Conservation (phyloP, 2,797 vertebrate species). For the Xiphophorus birchmanni region DNA sequence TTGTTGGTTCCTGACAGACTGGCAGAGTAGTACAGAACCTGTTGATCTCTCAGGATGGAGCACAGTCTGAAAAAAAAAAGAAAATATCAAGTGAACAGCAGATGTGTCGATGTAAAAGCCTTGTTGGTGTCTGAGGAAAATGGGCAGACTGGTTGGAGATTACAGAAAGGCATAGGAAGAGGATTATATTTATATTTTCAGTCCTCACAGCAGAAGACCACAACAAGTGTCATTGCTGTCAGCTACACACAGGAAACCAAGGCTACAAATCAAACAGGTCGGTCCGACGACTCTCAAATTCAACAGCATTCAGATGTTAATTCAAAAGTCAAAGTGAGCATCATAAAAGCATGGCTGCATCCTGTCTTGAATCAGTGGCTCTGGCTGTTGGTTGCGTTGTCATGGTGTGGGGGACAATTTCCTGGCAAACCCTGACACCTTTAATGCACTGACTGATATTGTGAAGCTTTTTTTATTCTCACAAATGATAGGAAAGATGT, state of each 20-base stretch:
- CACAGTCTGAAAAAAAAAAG: not conserved
- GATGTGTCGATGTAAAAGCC: not conserved
- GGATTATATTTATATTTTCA: too few species aligned
- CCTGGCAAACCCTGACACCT: not conserved
- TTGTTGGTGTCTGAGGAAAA: not conserved
- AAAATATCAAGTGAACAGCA: not conserved
- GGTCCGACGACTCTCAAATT: not conserved
- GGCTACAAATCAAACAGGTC: not conserved
- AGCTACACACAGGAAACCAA: not conserved
- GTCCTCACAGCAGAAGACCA: not conserved
- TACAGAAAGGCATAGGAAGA: not conserved
- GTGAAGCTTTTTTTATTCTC: not conserved
- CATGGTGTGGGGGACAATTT: not conserved
- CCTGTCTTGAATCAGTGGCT: not conserved
- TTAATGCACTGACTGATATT: constrained; percentile 1
- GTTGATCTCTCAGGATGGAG: not conserved
- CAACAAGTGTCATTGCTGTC: not conserved
- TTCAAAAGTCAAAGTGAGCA: not conserved
- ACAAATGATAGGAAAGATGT: not conserved
- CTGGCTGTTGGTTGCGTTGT: not conserved
- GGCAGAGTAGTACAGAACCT: not conserved
- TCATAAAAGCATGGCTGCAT: not conserved
- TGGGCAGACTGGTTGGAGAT: not conserved
- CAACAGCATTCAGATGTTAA: not conserved
- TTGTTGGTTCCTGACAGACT: not conserved